Evolutionary conservation across 2,888 invertebrate genomes (phyloP), one percentile per base, ranked within the genome.

Genomic region (Hemaris fuciformis): DNA sequence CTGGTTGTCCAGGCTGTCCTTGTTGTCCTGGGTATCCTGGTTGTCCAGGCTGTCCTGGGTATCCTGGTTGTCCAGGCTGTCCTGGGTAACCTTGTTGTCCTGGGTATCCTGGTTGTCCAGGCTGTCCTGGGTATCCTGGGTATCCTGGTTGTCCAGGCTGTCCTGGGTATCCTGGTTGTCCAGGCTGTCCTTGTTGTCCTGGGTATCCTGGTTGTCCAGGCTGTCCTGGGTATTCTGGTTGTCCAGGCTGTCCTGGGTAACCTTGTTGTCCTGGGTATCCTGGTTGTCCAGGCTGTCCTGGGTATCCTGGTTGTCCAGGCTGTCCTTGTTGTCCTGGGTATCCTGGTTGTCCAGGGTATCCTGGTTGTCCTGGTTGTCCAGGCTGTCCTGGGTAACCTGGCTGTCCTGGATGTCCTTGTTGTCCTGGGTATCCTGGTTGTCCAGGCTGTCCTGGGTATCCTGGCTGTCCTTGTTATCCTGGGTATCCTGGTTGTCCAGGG

Each of bases 41-140:
- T 1, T 60, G 64, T 31, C 66, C 66, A 6, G 82, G 62, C 53
- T 68, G 62, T 46, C 74, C 76, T 53, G 87, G 88, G 61, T 46
- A 34, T 6, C 61, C 59, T 10, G 61, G 60, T 0, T 62, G 20
- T 10, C 53, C 59, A 6, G 62, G 58, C 10, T 62, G 45, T 6
- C 56, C 56, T 10, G 60, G 60, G 0, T 8, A 18, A 13, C 57
- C 57, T 0, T 60, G 60, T 5, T 57, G 18, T 6, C 59, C 56
- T 4, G 27, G 20, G n/a, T 46, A 48, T 1, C 60, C 61, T 0
- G 61, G 61, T 10, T 61, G 22, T 1, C 61, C 64, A 7, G 61
- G 66, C 13, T 67, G 45, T 2, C 72, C 70, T 22, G 72, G 66
- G 45, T 68, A 92, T 15, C 68, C 79, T 1, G 69, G 69, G 10